These are phyloP conservation scores for Panthera leo DNA, from an alignment of 2,113 vertebrate genomes.

Conservation along the genomic window DNA sequence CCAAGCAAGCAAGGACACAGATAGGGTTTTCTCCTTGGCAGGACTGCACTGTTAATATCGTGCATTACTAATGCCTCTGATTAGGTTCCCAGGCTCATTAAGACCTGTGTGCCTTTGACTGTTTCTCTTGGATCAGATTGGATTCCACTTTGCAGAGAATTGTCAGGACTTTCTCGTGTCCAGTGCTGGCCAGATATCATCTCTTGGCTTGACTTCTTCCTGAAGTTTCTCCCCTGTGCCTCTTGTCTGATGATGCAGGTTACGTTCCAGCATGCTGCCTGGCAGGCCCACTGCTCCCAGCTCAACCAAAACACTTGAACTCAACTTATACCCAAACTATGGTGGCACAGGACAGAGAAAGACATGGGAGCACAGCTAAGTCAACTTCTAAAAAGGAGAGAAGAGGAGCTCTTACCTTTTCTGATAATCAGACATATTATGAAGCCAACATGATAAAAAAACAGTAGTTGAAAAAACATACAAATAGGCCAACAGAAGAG, in stretches of 20 bases:
- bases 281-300: neutral
- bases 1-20: neutral
- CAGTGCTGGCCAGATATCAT: slow-evolving; percentile 79
- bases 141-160: slow-evolving; percentile 80
- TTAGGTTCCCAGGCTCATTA: slow-evolving; percentile 72
- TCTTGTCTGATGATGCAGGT: slow-evolving; percentile 64
- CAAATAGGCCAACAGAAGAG: neutral
- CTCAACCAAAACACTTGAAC: neutral
- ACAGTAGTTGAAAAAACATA: neutral
- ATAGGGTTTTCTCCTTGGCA: slow-evolving; percentile 41
- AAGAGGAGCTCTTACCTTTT: neutral
- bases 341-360: neutral
- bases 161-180: slow-evolving; percentile 67
- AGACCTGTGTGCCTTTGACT: slow-evolving; percentile 73
- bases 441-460: neutral
- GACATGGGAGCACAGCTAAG: neutral
- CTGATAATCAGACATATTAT: neutral
- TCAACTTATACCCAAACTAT: neutral
- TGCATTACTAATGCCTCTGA: slow-evolving; percentile 60
- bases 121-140: slow-evolving; percentile 77
- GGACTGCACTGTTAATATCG: neutral
- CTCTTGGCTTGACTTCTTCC: slow-evolving; percentile 80
- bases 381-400: neutral
- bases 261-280: slow-evolving; percentile 16
- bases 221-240: slow-evolving; percentile 66